A percentile compares a stretch with the other conserved stretches of the same genome.
Evolutionary conservation across 2,888 invertebrate genomes (phyloP).

Genomic region (Oligia fasciuncula): DNA sequence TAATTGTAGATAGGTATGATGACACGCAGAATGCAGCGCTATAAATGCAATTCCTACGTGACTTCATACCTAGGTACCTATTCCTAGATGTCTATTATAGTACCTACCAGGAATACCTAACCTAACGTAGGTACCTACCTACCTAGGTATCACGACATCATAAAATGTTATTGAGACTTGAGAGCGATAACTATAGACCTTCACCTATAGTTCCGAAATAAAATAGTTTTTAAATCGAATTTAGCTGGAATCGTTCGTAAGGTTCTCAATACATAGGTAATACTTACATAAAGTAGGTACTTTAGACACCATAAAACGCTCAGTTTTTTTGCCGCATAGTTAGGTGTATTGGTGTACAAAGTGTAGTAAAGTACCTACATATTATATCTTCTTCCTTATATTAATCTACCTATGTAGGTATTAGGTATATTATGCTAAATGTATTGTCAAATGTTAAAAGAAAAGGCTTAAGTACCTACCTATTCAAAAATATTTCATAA

Average conservation of each 20-base stretch:
- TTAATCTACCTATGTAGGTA: too few species aligned
- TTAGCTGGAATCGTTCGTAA: not conserved
- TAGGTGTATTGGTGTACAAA: too few species aligned
- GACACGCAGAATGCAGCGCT: constrained; percentile 9
- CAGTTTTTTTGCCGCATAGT: too few species aligned
- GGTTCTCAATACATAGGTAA: not conserved
- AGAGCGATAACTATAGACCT: not conserved
- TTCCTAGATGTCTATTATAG: constrained; percentile 10
- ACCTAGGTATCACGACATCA: not conserved
- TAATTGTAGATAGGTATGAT: not conserved
- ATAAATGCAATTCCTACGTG: constrained; percentile 24
- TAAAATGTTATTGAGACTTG: constrained; percentile 18
- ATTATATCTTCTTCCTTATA: too few species aligned
- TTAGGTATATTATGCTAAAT: too few species aligned
- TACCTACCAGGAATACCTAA: not conserved
- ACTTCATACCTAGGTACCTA: not conserved
- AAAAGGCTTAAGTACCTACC: too few species aligned
- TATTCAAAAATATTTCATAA: too few species aligned
- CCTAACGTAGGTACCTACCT: not conserved
- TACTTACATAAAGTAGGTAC: not conserved
- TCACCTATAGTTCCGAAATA: not conserved
- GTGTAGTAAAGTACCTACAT: too few species aligned
- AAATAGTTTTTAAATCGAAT: too few species aligned
- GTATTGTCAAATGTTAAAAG: too few species aligned
- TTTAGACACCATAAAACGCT: too few species aligned